These are phyloP conservation scores for Poliocrania exsul DNA, from an alignment of 2,797 vertebrate species.

Conservation along the genomic window DNA sequence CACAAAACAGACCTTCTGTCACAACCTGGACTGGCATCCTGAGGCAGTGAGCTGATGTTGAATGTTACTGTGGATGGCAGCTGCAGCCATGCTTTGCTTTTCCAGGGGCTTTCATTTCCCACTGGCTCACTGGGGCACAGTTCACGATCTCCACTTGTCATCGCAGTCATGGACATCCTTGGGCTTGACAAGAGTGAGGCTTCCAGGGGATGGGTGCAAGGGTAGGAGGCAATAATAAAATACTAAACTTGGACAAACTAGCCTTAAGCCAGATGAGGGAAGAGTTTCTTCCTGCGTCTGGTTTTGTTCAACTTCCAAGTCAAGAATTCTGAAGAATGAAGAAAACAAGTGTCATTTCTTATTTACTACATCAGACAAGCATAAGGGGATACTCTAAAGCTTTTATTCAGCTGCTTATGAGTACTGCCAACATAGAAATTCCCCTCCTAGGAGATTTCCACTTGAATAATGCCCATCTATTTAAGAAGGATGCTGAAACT, in stretches of 20 bases:
- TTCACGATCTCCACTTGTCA: not conserved
- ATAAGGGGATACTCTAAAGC: not conserved
- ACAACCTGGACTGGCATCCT: not conserved
- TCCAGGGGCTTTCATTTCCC: not conserved
- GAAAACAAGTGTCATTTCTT: not conserved
- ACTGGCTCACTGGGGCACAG: not conserved
- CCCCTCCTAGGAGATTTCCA: not conserved
- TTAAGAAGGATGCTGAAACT: not conserved
- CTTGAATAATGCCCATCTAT: not conserved
- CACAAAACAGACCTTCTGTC: not conserved
- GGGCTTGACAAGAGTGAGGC: not conserved
- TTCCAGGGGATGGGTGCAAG: not conserved
- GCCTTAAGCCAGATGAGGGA: not conserved
- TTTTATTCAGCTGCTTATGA: not conserved
- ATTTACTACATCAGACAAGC: not conserved
- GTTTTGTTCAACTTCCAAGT: not conserved
- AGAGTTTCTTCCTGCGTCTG: not conserved
- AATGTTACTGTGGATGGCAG: not conserved
- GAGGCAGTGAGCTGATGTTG: not conserved
- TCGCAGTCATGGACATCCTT: not conserved
- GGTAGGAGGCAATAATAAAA: not conserved
- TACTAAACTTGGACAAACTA: conserved; percentile 1
- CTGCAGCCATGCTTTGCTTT: accelerated
- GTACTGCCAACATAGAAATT: not conserved
- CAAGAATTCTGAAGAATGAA: conserved; percentile 24